Evolutionary conservation across 2,113 vertebrate species (phyloP).

Genomic region (Cynoglossus semilaevis): DNA sequence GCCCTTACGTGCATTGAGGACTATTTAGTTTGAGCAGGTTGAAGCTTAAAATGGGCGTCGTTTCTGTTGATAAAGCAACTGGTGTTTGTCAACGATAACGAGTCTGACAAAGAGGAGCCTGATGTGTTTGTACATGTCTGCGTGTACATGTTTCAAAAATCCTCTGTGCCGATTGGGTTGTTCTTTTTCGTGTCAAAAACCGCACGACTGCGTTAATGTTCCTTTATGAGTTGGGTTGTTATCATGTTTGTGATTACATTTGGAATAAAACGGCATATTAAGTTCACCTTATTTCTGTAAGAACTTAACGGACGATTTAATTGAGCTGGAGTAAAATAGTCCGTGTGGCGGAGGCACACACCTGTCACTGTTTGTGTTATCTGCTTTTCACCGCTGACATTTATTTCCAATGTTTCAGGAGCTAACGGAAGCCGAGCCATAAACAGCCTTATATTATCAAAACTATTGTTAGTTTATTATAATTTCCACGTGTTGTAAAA

Average conservation of each 20-base stretch:
- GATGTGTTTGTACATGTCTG: not conserved
- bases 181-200: not conserved
- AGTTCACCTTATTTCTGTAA: not conserved
- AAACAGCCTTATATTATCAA: not conserved
- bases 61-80: not conserved
- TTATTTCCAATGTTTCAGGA: constrained; percentile 34
- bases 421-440: constrained; percentile 20
- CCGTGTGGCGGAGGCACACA: constrained; percentile 60
- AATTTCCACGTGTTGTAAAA: constrained; percentile 15
- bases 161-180: not conserved
- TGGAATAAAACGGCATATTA: no score
- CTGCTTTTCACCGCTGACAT: constrained; percentile 48
- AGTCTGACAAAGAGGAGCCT: not conserved
- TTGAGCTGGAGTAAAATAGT: constrained; percentile 7
- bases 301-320: constrained; percentile 29
- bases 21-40: constrained; percentile 48
- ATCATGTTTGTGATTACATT: constrained; percentile 2
- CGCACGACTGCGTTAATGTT: not conserved
- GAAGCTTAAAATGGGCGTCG: not conserved
- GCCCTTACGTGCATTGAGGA: constrained; percentile 51
- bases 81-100: not conserved
- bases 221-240: not conserved
- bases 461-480: not conserved
- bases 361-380: constrained; percentile 49
- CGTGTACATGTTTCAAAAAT: not conserved